Base-by-base conservation (phyloP, 2,888 invertebrate genomes). In the Cartodere bifasciata region DNA sequence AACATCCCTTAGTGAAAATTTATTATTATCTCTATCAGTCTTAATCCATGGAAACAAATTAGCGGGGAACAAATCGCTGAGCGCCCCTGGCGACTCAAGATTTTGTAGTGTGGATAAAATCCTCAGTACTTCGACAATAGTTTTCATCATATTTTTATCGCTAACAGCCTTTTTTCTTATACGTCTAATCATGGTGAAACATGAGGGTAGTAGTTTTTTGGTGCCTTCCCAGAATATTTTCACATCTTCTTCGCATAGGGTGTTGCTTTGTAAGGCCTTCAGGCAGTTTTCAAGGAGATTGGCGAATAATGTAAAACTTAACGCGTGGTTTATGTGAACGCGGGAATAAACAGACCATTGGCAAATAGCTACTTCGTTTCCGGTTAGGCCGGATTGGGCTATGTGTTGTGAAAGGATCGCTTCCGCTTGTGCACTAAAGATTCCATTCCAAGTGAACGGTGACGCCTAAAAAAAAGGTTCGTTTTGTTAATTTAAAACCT, bases 371-470 rank as follows among this genome's bases (percentile, higher is more conserved):
- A 78, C 74, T 52, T 81, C 80, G 3, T 67, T 65, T 15, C 63
- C 62, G 1, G 74, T 68, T 12, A 97, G 65, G 13, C 92, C 94
- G 43, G 94, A 88, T 59, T 97, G 95, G 4, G 91, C 87, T 24
- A 82, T 78, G 63, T 97, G 94, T 55, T 97, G 95, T 7, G 86
- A 80, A 4, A 95, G 67, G 22, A 97, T 74, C 1, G 81, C 79
- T 48, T 83, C 79, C 0, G 88, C 92, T 26, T 82, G 76, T 0
- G 68, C 70, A 39, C 82, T 76, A 64, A 88, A 85, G 49, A 77
- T 77, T 2, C 88, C 92, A 40, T 72, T 72, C 94, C 94, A 94
- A 52, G n/a, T n/a, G n/a, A n/a, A n/a, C n/a, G n/a, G n/a, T n/a
- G n/a, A n/a, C n/a, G n/a, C n/a, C n/a, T n/a, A n/a, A n/a, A n/a